Percentiles rank a stretch among this genome's conserved stretches.
phyloP scores from a whole-genome alignment of 2,797 vertebrate species.

The Poecilia gillii region DNA sequence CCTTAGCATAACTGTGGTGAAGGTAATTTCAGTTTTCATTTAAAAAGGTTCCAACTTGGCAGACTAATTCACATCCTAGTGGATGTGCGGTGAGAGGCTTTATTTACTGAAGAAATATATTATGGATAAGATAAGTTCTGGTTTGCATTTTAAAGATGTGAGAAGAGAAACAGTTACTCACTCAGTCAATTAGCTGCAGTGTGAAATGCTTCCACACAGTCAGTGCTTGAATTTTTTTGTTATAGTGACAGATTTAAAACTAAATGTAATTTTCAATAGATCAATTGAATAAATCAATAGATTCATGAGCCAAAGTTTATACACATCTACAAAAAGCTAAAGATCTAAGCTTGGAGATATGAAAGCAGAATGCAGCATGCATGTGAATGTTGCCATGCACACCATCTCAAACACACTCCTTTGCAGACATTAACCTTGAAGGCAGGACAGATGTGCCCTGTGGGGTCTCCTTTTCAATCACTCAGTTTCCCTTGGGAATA shows the following conservation, averaged over 20 bases:
- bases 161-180: constrained; percentile 7
- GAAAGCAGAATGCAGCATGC: background rate
- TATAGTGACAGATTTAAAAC: background rate
- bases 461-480: background rate
- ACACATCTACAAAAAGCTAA: background rate
- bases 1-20: constrained; percentile 37
- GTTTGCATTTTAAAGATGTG: constrained; percentile 46
- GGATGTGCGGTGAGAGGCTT: constrained; percentile 32
- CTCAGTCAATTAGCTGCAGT: background rate
- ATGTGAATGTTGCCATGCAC: background rate
- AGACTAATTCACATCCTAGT: constrained; percentile 41
- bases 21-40: constrained; percentile 34
- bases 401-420: background rate
- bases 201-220: background rate
- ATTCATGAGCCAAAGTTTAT: background rate
- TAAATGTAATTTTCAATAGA: background rate
- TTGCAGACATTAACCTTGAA: background rate
- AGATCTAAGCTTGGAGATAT: background rate
- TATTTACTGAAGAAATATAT: constrained; percentile 54
- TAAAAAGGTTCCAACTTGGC: constrained; percentile 20
- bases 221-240: background rate
- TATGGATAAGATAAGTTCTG: constrained; percentile 22
- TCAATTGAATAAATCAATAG: background rate
- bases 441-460: background rate
- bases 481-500: background rate